Conservation (phyloP, 2,113 vertebrate genomes). For the Ranitomeya imitator region DNA sequence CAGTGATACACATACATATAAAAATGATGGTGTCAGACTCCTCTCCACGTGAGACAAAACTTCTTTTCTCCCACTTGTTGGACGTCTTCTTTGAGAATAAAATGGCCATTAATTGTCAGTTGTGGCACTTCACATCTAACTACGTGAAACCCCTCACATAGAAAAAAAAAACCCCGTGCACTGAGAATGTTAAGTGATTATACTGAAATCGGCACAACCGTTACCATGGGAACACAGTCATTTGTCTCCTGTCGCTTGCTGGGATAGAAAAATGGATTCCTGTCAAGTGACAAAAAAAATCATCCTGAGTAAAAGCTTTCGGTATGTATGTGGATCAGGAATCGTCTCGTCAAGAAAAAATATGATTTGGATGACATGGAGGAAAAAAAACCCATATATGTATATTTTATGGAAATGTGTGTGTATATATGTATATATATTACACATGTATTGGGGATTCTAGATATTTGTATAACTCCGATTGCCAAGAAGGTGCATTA, state of each 20-base stretch:
- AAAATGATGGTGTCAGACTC: neutral
- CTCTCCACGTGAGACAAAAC: neutral
- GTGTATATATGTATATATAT: too few species aligned
- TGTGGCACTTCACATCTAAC: neutral
- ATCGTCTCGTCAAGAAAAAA: neutral
- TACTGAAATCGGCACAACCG: neutral
- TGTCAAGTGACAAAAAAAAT: neutral
- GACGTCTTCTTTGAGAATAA: neutral
- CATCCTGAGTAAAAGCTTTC: neutral
- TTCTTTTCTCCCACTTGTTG: neutral
- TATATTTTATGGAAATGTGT: too few species aligned
- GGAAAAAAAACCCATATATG: too few species aligned
- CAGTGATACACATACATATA: neutral
- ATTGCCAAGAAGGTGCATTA: too few species aligned
- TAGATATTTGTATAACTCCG: too few species aligned
- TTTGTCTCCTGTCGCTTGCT: slow-evolving; percentile 16
- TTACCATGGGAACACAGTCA: neutral
- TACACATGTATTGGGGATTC: too few species aligned
- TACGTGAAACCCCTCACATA: neutral
- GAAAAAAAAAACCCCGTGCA: neutral
- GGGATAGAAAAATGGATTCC: neutral
- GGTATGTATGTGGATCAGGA: neutral
- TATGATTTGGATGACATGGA: neutral
- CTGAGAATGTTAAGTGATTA: neutral
- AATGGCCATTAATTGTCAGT: neutral